Evolutionary conservation across 2,113 vertebrate species (phyloP), one percentile per base, ranked within the genome.

Genomic region (Lucifuga dentata): DNA sequence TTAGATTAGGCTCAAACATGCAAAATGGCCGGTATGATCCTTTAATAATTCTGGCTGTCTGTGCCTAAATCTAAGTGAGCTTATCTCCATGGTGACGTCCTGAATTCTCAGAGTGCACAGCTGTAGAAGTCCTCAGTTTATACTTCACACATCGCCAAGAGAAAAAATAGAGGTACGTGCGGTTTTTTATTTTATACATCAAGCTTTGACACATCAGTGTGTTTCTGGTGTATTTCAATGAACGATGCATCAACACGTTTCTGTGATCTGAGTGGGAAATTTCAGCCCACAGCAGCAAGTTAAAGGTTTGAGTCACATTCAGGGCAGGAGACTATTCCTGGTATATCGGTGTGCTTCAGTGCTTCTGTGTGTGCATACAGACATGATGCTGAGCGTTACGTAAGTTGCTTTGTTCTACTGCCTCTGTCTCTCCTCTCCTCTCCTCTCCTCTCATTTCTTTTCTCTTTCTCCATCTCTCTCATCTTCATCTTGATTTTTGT

Each of bases 401-500:
- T 82, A 77, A 87, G 67, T 63, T 55, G 53, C 46, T 60, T 68
- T 35, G 56, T 73, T 56, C 80, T 77, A 81, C 82, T 65, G 76
- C 80, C 79, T 78, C 56, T 78, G 35, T 69, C 61, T n/a, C 12
- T 68, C 53, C 39, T 45, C n/a, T 16, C 1, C 15, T 19, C 53
- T 52, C 53, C 32, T 51, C 24, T 32, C 43, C 19, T 59, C 49
- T 10, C 33, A 8, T 35, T 35, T 11, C 40, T 12, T 29, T 29
- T 49, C 56, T 21, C 23, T 6, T 15, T 15, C 20, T 29, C 26
- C 7, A 3, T 29, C 7, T 29, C 7, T 7, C 7, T 29, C 26
- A 29, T 29, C 26, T 29, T 29, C 7, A 3, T 7, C 7, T 29
- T 29, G 3, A 5, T 29, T 29, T 29, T 29, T 29, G 26, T 29